Evolutionary conservation across 2,888 invertebrate species (phyloP).

Genomic region (Mycogona germanica): DNA sequence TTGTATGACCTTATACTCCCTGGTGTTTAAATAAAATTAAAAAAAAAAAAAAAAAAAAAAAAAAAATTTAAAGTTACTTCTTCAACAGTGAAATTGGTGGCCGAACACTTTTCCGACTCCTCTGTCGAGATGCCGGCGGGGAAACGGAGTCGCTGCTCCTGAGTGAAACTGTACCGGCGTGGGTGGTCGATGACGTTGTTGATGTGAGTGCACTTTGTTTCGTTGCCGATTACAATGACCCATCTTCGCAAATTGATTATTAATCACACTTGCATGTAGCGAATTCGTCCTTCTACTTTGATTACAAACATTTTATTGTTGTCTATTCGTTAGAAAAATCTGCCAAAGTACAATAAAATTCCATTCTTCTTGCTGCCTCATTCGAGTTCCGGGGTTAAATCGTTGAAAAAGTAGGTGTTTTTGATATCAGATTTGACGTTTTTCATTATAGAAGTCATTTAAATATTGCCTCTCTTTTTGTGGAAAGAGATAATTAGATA

Average conservation of each 20-base stretch:
- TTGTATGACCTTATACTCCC: too few relatives aligned
- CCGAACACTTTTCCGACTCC: constrained; percentile 74
- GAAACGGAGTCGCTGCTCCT: constrained; percentile 86
- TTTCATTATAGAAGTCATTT: background rate
- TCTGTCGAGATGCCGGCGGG: constrained; percentile 85
- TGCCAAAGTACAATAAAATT: constrained; percentile 92
- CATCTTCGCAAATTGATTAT: constrained; percentile 11
- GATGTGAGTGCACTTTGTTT: constrained; percentile 50
- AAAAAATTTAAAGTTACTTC: too few relatives aligned
- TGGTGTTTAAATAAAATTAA: too few relatives aligned
- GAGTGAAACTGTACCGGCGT: constrained; percentile 86
- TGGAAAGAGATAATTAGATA: too few relatives aligned
- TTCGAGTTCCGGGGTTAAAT: constrained; percentile 53
- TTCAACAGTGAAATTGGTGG: constrained; percentile 81
- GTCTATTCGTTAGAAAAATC: constrained; percentile 47
- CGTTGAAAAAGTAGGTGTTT: constrained; percentile 55
- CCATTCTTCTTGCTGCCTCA: constrained; percentile 96
- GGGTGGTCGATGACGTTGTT: constrained; percentile 91
- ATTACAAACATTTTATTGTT: constrained; percentile 23
- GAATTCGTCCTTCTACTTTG: background rate
- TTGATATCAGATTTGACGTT: background rate
- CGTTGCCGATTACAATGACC: too few relatives aligned
- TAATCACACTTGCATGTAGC: background rate
- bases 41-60: too few relatives aligned
- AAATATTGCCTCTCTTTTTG: background rate